phyloP scores from a whole-genome alignment of 1,140 invertebrate genomes.

The Heterodera schachtii region DNA sequence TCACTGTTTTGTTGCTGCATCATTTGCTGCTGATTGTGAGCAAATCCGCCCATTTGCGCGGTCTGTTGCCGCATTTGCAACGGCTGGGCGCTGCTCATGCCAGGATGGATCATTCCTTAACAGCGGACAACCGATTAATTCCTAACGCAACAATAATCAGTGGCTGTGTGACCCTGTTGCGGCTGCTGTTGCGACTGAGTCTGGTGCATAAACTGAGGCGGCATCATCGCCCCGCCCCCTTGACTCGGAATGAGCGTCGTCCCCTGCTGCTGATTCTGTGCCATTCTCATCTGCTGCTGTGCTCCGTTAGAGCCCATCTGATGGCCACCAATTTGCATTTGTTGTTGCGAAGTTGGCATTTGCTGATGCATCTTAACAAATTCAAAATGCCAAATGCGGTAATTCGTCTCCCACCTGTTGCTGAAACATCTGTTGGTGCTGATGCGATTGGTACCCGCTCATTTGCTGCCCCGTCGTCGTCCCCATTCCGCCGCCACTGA shows the following conservation, averaged over 20 bases:
- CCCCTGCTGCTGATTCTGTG: conserved; percentile 20
- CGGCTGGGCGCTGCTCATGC: conserved; percentile 13
- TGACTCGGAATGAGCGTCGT: conserved; percentile 4
- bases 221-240: not conserved
- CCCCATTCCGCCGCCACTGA: not conserved
- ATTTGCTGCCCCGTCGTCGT: not conserved
- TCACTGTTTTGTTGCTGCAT: not conserved
- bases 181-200: not conserved
- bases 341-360: conserved; percentile 1
- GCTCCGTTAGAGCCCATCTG: conserved; percentile 26
- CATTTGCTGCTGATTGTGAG: conserved; percentile 30
- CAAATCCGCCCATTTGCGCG: conserved; percentile 19
- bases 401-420: not conserved
- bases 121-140: conserved; percentile 6
- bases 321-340: conserved; percentile 27
- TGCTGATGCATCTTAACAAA: not conserved
- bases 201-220: not conserved
- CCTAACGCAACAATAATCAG: not conserved
- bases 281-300: conserved; percentile 29
- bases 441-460: not conserved
- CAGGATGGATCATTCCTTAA: not conserved
- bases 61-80: conserved; percentile 28
- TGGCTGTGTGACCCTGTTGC: not conserved
- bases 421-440: conserved; percentile 10
- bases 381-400: not conserved